Conservation (phyloP, 2,113 vertebrate species). For the Heterochromis multidens region DNA sequence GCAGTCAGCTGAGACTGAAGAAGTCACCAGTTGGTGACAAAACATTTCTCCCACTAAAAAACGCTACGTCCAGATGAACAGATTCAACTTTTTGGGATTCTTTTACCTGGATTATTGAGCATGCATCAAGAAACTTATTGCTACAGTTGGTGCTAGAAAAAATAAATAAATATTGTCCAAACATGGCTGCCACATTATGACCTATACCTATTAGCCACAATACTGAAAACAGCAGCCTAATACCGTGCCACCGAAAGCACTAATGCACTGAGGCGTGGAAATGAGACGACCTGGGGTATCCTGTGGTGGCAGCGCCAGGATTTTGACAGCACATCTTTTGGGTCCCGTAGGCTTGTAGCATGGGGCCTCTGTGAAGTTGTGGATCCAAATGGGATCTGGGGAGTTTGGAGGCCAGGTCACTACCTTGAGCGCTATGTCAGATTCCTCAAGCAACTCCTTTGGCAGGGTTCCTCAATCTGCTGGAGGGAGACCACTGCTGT, state of each 20-base stretch:
- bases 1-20: too few species aligned
- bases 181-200: background rate
- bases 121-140: background rate
- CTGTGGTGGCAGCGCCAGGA: too few species aligned
- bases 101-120: too few species aligned
- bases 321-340: too few species aligned
- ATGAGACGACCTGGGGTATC: background rate
- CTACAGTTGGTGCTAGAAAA: conserved; percentile 16
- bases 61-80: too few species aligned
- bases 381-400: background rate
- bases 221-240: background rate
- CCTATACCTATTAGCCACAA: background rate
- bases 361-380: background rate
- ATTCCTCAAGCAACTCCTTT: too few species aligned
- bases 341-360: too few species aligned
- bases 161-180: background rate
- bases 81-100: too few species aligned
- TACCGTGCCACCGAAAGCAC: background rate
- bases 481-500: too few species aligned
- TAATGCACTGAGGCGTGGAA: background rate
- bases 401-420: background rate
- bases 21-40: too few species aligned
- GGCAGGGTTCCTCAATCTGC: too few species aligned
- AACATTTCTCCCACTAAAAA: too few species aligned
- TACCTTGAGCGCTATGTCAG: background rate